Base-by-base conservation (phyloP, 2,888 invertebrate species). In the Coleophora flavipennella region DNA sequence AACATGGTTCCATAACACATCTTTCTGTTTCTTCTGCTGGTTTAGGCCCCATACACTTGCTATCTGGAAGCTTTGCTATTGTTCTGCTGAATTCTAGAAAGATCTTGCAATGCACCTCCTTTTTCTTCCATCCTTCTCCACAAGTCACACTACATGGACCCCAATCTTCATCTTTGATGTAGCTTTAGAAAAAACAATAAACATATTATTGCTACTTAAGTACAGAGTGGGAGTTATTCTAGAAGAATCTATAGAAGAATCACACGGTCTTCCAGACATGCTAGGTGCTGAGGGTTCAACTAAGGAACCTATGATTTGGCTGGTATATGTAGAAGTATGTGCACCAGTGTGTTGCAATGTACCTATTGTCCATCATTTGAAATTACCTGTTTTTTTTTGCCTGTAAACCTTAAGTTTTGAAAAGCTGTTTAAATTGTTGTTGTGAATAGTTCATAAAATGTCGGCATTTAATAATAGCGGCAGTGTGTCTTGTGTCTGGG, bases 91-190 rank as follows among this genome's bases (percentile, higher is more conserved):
- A 96, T 71, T 96, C 95, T 45, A 97, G 84, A 76, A 94, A 96
- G 57, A 97, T 96, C 85, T 95, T 95, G 83, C 99, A 99, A 55
- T 93, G 91, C n/a, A 96, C 96, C 55, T 91, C 90, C 27, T 97
- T 90, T 48, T 90, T 91, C n/a, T 92, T 87, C 53, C 92, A 86
- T 0, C 97, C 98, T 67, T 94, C 93, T 1, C 97, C 97, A 66
- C 98, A 97, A 0, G 93, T 91, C 0, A 92, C 93, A 56, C 94
- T 95, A 83, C 98, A 99, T 1, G 93, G 90, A 1, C 95, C 91
- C 97, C 97, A 98, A 39, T 94, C 93, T 8, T 76, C 78, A 44
- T 96, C 96, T 46, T 94, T 92, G 60, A 96, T 92, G 84, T 93
- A 98, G 67, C 98, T 41, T 75, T 62, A 54, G 12, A 12, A 31